Conservation (phyloP, 2,888 invertebrate genomes). For the Sympetrum striolatum region DNA sequence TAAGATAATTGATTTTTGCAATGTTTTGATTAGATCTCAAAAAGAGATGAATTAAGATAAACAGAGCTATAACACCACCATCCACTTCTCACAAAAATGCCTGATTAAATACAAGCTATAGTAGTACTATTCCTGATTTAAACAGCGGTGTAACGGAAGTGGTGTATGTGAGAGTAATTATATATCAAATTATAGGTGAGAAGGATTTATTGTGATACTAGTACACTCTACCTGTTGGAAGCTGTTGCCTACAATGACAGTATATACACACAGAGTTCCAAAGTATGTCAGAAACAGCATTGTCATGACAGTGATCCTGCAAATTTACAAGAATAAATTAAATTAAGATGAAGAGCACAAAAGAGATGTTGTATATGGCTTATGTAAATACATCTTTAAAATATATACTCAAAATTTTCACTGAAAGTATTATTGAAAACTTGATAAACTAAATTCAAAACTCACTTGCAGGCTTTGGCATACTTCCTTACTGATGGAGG, state of each 20-base stretch:
- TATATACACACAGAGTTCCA: conserved; percentile 96
- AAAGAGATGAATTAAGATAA: too few species aligned
- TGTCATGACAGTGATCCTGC: conserved; percentile 72
- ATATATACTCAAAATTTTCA: neutral
- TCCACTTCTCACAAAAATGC: too few species aligned
- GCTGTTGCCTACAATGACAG: conserved; percentile 89
- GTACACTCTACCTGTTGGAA: conserved; percentile 74
- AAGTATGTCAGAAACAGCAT: conserved; percentile 92
- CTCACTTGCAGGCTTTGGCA: conserved; percentile 70
- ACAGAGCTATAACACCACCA: too few species aligned
- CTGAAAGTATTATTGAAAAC: neutral
- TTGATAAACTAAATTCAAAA: neutral
- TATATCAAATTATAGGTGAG: too few species aligned
- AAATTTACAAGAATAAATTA: conserved; percentile 53
- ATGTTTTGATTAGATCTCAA: too few species aligned
- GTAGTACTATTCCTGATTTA: too few species aligned
- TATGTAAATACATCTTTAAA: neutral
- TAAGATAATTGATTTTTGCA: too few species aligned
- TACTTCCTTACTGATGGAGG: conserved; percentile 72
- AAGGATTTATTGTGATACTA: neutral
- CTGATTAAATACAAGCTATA: too few species aligned
- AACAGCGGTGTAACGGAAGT: too few species aligned
- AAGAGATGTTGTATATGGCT: neutral
- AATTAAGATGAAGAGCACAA: neutral
- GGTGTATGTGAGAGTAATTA: too few species aligned